Base-by-base conservation (phyloP, 2,797 vertebrate species). In the Danio kyathit region DNA sequence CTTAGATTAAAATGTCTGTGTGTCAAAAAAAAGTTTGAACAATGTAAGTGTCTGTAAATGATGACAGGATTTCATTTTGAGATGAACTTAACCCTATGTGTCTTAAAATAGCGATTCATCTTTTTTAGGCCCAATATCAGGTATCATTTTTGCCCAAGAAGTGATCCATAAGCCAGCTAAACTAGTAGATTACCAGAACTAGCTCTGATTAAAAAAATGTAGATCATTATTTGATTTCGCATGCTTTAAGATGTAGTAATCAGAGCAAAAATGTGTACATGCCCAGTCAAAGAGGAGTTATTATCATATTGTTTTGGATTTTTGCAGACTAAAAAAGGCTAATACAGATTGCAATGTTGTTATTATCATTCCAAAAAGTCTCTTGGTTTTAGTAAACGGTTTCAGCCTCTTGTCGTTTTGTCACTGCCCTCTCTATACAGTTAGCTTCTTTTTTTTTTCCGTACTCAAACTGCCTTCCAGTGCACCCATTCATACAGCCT, bases 401-500 rank as follows among this genome's bases (percentile, higher is more conserved):
- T 77, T 48, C 16, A 7, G 13, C 70, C 1, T 12, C 21, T 66
- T 38, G 19, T 59, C 8, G 11, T 74, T 19, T 46, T n/a, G 14
- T 61, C 72, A 48, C 61, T 59, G 21, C 52, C 57, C 61, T 41
- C 52, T 52, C 46, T 64, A 40, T 60, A 51, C 59, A 51, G 38
- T 41, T n/a, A 40, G 11, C 29, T 29, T 29, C 3, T 29, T 29
- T 44, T 59, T 13, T 46, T 17, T 17, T 29, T 9, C 29, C 3
- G 29, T 6, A 11, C 16, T n/a, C 10, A 64, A 48, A 77, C 51
- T 0, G 46, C 66, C 76, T 64, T 80, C 40, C 49, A 64, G 59
- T 61, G 51, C 48, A 86, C 81, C 76, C 80, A 80, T 82, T 83
- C 79, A 83, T 77, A 71, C 84, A 81, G 7, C n/a, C 56, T 76